Evolutionary conservation across 2,797 vertebrate genomes (phyloP), one percentile per base, ranked within the genome.

Genomic region (Scolopax bukidnonensis): DNA sequence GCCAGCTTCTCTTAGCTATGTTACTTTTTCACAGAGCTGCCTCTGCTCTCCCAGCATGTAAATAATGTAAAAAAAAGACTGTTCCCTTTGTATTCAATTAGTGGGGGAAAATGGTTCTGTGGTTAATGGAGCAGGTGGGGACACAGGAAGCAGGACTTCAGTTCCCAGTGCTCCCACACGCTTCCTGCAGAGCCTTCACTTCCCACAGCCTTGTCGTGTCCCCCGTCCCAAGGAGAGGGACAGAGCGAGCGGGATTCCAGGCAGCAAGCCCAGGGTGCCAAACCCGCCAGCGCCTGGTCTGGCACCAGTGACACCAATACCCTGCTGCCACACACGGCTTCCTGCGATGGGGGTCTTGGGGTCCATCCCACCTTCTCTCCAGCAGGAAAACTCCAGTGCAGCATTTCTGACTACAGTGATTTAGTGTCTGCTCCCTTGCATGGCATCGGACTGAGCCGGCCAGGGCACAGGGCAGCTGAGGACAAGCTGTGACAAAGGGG

Each of bases 251-350:
- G 8, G 2, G 41, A 64, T 18, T 43, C 54, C 36, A 48, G 74
- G 77, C n/a, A 70, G 56, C 61, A 23, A 76, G 47, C 25, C 63
- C 75, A 28, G 24, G 38, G n/a, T 74, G 51, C 88, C 77, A 69
- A 84, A 82, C 40, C 32, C 41, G 32, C 54, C 19, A 12, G 40
- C 15, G 54, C 16, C 20, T 60, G 27, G 63, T 54, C 56, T 12
- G 70, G 77, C 57, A 69, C 67, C 48, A 33, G 67, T 6, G 61
- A 80, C 64, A 88, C 41, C 41, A 13, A 2, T 12, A 25, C 3
- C 0, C 57, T 4, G 8, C 69, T 78, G 79, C 36, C 1, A 1
- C 14, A 8, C 17, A 4, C 0, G 0, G 69, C 69, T 79, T 50
- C 12, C 19, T 11, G 84, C 50, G 6, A 8, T 5, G 0, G 0